Percentiles rank a stretch among this genome's conserved stretches.
phyloP scores from a whole-genome alignment of 2,888 invertebrate genomes.

The Drosophila lutescens region DNA sequence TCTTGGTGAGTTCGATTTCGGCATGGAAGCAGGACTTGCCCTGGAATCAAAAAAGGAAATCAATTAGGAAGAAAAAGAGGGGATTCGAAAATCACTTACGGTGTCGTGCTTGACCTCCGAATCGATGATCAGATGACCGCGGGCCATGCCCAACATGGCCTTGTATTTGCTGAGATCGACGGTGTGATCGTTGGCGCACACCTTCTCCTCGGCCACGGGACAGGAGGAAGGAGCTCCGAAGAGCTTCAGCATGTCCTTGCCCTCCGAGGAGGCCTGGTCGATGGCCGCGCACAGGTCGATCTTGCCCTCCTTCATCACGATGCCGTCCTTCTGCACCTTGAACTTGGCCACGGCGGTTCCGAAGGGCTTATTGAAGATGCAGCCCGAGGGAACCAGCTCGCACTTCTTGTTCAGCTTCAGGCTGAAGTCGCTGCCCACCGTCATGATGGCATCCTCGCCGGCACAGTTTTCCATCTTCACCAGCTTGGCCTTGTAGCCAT shows the following conservation, averaged over 20 bases:
- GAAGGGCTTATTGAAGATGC: slow-evolving; percentile 83
- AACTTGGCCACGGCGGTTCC: slow-evolving; percentile 82
- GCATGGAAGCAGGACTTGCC: slow-evolving; percentile 82
- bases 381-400: slow-evolving; percentile 84
- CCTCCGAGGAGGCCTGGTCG: slow-evolving; percentile 64
- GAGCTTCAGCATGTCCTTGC: slow-evolving; percentile 77
- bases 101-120: slow-evolving; percentile 84
- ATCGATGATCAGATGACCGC: slow-evolving; percentile 82
- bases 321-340: slow-evolving; percentile 83
- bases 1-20: slow-evolving; percentile 81
- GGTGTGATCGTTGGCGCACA: slow-evolving; percentile 82
- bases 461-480: slow-evolving; percentile 81
- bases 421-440: slow-evolving; percentile 73
- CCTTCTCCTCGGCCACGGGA: slow-evolving; percentile 83
- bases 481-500: slow-evolving; percentile 82
- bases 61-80: no score
- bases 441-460: slow-evolving; percentile 75
- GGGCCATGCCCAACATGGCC: slow-evolving; percentile 83
- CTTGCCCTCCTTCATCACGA: slow-evolving; percentile 84
- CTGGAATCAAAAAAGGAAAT: slow-evolving; percentile 50
- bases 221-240: slow-evolving; percentile 84
- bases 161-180: slow-evolving; percentile 84
- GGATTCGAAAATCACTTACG: slow-evolving; percentile 67
- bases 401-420: slow-evolving; percentile 84
- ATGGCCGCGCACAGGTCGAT: slow-evolving; percentile 83